Conservation (phyloP, 2,797 vertebrate species). For the Cyclura pinguis region DNA sequence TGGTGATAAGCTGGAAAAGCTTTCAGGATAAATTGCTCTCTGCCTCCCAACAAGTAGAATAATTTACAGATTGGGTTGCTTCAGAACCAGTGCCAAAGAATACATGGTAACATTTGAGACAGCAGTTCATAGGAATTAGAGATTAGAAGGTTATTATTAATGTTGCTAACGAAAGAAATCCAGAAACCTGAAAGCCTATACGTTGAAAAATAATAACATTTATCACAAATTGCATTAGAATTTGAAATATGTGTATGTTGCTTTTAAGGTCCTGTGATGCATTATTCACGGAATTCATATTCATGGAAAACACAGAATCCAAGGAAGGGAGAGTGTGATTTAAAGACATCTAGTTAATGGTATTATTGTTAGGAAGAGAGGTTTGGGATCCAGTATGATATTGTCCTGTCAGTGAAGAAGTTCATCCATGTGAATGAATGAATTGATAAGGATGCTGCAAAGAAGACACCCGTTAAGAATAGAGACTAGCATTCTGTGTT, state of each 20-base stretch:
- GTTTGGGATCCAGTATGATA: not conserved
- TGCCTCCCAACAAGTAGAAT: slow-evolving; percentile 22
- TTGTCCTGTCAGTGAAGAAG: not conserved
- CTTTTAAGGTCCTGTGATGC: not conserved
- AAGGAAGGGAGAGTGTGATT: not conserved
- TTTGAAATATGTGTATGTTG: accelerated
- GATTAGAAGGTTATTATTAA: not conserved
- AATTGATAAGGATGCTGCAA: slow-evolving; percentile 26
- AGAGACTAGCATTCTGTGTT: too few species aligned
- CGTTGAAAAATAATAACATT: not conserved
- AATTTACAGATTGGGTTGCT: not conserved
- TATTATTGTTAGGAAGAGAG: not conserved
- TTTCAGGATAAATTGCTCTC: slow-evolving; percentile 28
- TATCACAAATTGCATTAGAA: not conserved
- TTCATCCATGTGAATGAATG: not conserved
- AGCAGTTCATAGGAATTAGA: accelerated
- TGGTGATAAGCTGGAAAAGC: not conserved
- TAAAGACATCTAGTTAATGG: too few species aligned
- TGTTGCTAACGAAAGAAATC: slow-evolving; percentile 17
- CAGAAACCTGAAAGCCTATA: accelerated
- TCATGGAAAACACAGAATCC: not conserved
- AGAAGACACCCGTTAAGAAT: not conserved
- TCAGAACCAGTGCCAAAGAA: not conserved
- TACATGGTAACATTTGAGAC: not conserved
- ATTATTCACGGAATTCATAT: not conserved